Percentiles rank a stretch among this genome's conserved stretches.
These are phyloP conservation scores for Mustela erminea DNA, from an alignment of 2,797 vertebrate genomes.

Conservation along the genomic window DNA sequence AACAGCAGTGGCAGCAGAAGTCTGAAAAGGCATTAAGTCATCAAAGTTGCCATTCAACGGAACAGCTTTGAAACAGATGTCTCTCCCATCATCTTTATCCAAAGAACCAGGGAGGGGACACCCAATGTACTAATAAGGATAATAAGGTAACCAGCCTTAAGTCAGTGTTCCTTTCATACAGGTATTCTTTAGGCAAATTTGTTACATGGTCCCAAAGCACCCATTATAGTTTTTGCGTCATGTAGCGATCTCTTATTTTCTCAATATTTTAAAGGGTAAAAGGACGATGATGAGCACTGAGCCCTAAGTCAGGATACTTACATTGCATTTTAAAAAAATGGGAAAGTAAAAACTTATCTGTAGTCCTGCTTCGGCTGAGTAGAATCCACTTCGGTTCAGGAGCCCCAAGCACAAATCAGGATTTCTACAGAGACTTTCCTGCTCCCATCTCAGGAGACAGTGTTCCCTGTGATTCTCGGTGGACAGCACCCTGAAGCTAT, in stretches of 20 bases:
- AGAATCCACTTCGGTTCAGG: neutral
- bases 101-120: constrained; percentile 21
- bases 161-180: neutral
- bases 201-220: neutral
- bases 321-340: neutral
- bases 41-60: constrained; percentile 80
- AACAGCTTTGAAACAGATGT: constrained; percentile 78
- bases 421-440: constrained; percentile 13
- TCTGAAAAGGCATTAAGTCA: constrained; percentile 83
- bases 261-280: neutral
- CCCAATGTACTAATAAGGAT: constrained; percentile 56
- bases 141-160: constrained; percentile 9
- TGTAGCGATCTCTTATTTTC: neutral
- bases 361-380: neutral
- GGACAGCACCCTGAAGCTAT: neutral
- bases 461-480: neutral
- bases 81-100: constrained; percentile 67
- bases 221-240: neutral
- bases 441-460: neutral
- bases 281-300: neutral
- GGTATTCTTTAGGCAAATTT: constrained; percentile 12
- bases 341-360: neutral
- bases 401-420: constrained; percentile 1
- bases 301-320: neutral
- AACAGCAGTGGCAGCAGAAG: constrained; percentile 72